A percentile compares a stretch with the other conserved stretches of the same genome.
Evolutionary conservation across 2,888 invertebrate genomes (phyloP).

Genomic region (Marronus borbonicus): DNA sequence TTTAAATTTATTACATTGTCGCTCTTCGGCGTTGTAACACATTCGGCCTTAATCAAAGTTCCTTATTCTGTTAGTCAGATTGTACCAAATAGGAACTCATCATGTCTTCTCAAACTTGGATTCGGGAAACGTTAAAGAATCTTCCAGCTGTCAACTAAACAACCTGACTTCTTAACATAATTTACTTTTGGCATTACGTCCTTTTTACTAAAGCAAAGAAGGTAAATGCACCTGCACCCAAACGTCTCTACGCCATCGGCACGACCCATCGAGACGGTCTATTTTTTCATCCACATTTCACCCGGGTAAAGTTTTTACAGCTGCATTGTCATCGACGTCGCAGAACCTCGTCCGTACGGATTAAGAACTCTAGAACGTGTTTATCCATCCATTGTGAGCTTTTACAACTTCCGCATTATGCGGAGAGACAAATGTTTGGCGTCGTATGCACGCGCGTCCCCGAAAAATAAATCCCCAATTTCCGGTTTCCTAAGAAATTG

Average conservation of each 20-base stretch:
- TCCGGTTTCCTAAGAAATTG: constrained; percentile 52
- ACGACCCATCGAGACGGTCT: background rate
- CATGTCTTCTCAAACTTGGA: too few species aligned
- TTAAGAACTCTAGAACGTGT: constrained; percentile 45
- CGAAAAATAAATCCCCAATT: constrained; percentile 51
- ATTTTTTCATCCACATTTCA: background rate
- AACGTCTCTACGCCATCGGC: too few species aligned
- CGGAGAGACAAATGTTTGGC: constrained; percentile 26
- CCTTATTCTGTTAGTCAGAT: too few species aligned
- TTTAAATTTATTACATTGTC: too few species aligned
- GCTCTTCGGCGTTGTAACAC: too few species aligned
- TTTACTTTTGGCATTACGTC: background rate
- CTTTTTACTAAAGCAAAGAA: background rate
- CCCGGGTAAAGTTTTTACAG: constrained; percentile 50
- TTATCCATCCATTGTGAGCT: constrained; percentile 50
- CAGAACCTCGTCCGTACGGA: constrained; percentile 18
- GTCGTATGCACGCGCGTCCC: constrained; percentile 25
- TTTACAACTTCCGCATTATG: constrained; percentile 56
- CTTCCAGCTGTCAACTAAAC: too few species aligned
- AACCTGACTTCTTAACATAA: background rate
- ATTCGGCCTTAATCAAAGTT: too few species aligned
- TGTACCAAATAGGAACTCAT: too few species aligned
- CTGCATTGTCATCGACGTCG: constrained; percentile 38
- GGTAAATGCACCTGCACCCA: background rate
- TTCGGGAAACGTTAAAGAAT: too few species aligned